phyloP scores from a whole-genome alignment of 2,888 invertebrate genomes.

The Drosophila atripex region DNA sequence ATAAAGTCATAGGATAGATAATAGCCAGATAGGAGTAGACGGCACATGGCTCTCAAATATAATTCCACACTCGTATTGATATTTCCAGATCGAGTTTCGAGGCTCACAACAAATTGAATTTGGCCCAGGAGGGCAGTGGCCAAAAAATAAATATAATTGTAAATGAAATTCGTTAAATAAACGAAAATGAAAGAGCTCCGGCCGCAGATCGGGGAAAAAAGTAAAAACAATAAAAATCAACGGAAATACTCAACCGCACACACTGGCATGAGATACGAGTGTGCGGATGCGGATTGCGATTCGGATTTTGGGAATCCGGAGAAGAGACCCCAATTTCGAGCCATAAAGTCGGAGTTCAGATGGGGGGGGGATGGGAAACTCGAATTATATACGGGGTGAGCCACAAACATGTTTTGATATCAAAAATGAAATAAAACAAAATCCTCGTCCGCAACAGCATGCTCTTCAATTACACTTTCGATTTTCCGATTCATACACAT shows the following conservation, averaged over 20 bases:
- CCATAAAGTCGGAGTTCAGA: slow-evolving; percentile 51
- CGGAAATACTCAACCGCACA: slow-evolving; percentile 56
- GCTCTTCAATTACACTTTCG: slow-evolving; percentile 79
- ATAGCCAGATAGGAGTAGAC: slow-evolving; percentile 5
- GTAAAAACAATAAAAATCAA: slow-evolving; percentile 67
- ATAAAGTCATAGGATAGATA: slow-evolving; percentile 28
- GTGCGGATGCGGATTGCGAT: slow-evolving; percentile 32
- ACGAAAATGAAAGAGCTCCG: slow-evolving; percentile 41
- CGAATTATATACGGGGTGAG: slow-evolving; percentile 42
- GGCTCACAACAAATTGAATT: slow-evolving; percentile 62
- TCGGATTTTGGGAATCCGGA: slow-evolving; percentile 18
- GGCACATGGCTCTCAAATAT: slow-evolving; percentile 38
- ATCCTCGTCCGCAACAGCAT: slow-evolving; percentile 64
- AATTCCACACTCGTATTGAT: slow-evolving; percentile 4
- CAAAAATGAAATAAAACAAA: slow-evolving; percentile 79
- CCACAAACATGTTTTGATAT: slow-evolving; percentile 76
- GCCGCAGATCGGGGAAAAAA: slow-evolving; percentile 31
- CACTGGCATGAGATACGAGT: slow-evolving; percentile 10
- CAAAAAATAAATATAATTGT: slow-evolving; percentile 69
- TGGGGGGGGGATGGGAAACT: slow-evolving; percentile 27
- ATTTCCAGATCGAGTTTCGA: no score
- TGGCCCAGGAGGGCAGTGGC: slow-evolving; percentile 15
- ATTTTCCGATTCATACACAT: slow-evolving; percentile 58
- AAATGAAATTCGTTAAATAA: slow-evolving; percentile 73
- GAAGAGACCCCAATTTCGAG: slow-evolving; percentile 65